These are phyloP conservation scores for Drosophila suzukii DNA, from an alignment of 1,140 invertebrate species.

Conservation along the genomic window DNA sequence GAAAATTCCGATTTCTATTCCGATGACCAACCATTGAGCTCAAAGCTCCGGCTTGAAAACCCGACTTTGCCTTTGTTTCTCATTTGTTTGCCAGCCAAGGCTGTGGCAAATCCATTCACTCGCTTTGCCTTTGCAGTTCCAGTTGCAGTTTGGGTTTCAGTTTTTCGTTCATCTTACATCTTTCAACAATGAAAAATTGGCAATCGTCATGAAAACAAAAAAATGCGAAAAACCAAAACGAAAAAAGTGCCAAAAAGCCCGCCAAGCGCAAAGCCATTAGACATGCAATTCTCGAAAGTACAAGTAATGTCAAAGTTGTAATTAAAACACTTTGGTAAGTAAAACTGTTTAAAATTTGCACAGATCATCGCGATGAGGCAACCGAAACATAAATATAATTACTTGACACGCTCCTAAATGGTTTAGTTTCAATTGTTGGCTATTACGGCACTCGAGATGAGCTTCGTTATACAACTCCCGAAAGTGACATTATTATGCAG, in stretches of 20 bases:
- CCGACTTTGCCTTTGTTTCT: conserved; percentile 27
- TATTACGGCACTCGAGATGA: conserved; percentile 1
- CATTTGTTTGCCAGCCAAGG: conserved; percentile 49
- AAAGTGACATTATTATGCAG: conserved; percentile 44
- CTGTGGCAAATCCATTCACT: conserved; percentile 74
- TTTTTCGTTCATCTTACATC: conserved; percentile 43
- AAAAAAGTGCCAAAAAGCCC: conserved; percentile 8
- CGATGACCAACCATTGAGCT: conserved; percentile 30
- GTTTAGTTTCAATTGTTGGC: conserved; percentile 4
- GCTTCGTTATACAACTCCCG: conserved; percentile 24
- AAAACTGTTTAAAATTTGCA: conserved; percentile 22
- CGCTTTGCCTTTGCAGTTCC: conserved; percentile 36
- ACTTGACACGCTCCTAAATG: not conserved
- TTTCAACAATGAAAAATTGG: conserved; percentile 55
- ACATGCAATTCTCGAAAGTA: conserved; percentile 77
- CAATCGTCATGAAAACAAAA: conserved; percentile 56
- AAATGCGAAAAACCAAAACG: conserved; percentile 8
- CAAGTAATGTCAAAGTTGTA: conserved; percentile 73
- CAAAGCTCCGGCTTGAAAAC: conserved; percentile 2
- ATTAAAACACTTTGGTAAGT: conserved; percentile 60
- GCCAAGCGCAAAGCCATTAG: conserved; percentile 75
- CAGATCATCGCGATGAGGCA: conserved; percentile 8
- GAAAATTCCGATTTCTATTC: conserved; percentile 9
- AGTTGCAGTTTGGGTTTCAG: conserved; percentile 37
- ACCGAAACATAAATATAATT: conserved; percentile 9